A percentile compares a stretch with the other conserved stretches of the same genome.
phyloP scores from a whole-genome alignment of 2,113 vertebrate genomes.

The Trachemys scripta region DNA sequence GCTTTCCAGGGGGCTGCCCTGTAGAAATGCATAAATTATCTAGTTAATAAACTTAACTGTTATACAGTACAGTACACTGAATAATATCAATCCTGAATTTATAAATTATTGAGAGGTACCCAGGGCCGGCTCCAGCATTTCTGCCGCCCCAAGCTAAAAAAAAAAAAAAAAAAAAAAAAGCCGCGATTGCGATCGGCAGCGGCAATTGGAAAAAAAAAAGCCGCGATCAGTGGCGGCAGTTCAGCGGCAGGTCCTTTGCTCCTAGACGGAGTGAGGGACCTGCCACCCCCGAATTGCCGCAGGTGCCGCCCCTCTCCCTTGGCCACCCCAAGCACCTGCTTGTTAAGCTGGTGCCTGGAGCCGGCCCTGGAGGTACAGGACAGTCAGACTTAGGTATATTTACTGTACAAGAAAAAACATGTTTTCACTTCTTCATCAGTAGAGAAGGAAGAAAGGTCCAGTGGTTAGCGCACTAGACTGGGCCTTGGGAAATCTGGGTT shows the following conservation, averaged over 20 bases:
- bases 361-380: background rate
- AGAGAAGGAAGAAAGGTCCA: background rate
- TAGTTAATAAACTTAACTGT: background rate
- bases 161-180: too few species aligned
- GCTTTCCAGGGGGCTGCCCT: slow-evolving; percentile 88
- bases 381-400: background rate
- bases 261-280: too few species aligned
- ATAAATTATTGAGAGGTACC: background rate
- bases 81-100: background rate
- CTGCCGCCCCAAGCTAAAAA: too few species aligned
- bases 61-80: background rate
- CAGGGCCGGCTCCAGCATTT: too few species aligned
- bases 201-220: too few species aligned
- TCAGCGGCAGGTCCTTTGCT: too few species aligned
- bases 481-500: background rate
- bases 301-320: too few species aligned
- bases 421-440: background rate
- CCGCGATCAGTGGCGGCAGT: too few species aligned
- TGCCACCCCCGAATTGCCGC: too few species aligned
- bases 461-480: background rate
- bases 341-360: too few species aligned
- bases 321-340: too few species aligned
- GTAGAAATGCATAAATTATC: slow-evolving; percentile 56
- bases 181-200: too few species aligned
- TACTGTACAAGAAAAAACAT: background rate